These are phyloP conservation scores for Discoglossus pictus DNA, from an alignment of 2,797 vertebrate genomes.

Conservation along the genomic window DNA sequence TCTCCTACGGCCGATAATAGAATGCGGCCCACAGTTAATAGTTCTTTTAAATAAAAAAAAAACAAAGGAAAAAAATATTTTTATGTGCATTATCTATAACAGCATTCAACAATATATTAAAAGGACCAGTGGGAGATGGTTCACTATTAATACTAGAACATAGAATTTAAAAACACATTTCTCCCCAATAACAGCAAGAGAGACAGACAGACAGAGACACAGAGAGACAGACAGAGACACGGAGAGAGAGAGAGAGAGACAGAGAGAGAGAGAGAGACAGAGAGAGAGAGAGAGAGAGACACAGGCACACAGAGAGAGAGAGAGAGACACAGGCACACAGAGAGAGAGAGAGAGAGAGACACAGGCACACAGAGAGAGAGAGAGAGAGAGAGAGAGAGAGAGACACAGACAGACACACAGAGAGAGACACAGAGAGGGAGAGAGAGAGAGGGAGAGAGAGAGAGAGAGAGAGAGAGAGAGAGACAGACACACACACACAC, in stretches of 20 bases:
- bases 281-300: neutral
- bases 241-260: neutral
- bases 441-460: constrained; percentile 1
- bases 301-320: neutral
- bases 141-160: no score
- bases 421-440: neutral
- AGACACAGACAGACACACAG: neutral
- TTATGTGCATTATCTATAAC: no score
- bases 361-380: neutral
- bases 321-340: neutral
- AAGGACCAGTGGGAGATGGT: no score
- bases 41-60: no score
- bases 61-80: no score
- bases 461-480: neutral
- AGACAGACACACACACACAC: neutral
- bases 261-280: neutral
- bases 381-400: neutral
- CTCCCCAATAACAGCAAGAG: neutral
- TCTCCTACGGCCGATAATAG: no score
- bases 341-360: neutral
- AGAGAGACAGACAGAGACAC: neutral
- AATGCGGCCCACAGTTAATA: no score
- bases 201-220: neutral
- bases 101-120: no score
- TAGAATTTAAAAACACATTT: no score